Conservation (phyloP, 2,113 vertebrate genomes). For the Limanda limanda region DNA sequence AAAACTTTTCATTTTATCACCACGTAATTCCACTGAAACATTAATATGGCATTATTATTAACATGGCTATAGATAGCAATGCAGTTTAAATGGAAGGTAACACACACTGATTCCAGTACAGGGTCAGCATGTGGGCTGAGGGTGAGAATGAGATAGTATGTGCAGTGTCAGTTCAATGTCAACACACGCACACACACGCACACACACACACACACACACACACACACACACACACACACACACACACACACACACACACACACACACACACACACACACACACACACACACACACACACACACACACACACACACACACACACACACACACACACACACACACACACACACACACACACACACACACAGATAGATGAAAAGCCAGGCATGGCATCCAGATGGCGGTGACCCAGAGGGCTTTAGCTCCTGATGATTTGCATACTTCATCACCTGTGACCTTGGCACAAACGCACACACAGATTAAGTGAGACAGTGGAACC, state of each 20-base stretch:
- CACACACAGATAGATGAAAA: neutral
- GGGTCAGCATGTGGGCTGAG: slow-evolving; percentile 17
- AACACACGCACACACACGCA: slow-evolving; percentile 14
- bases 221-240: slow-evolving; percentile 11
- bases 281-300: slow-evolving; percentile 8
- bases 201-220: slow-evolving; percentile 8
- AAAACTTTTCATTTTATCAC: no score
- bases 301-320: slow-evolving; percentile 9
- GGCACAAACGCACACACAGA: slow-evolving; percentile 34
- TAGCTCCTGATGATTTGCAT: slow-evolving; percentile 52
- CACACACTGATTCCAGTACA: slow-evolving; percentile 10
- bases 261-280: slow-evolving; percentile 7
- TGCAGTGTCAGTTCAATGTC: slow-evolving; percentile 52
- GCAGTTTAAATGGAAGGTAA: neutral
- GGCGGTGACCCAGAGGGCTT: slow-evolving; percentile 48
- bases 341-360: neutral
- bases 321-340: slow-evolving; percentile 11
- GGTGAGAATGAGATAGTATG: slow-evolving; percentile 51
- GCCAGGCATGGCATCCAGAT: slow-evolving; percentile 44
- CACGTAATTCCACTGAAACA: no score
- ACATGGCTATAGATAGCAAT: no score
- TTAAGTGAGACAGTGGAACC: slow-evolving; percentile 36
- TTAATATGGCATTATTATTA: no score
- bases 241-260: slow-evolving; percentile 6
- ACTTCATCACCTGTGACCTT: slow-evolving; percentile 64